phyloP scores from a whole-genome alignment of 2,888 invertebrate genomes.

The Oeneis ivallda region DNA sequence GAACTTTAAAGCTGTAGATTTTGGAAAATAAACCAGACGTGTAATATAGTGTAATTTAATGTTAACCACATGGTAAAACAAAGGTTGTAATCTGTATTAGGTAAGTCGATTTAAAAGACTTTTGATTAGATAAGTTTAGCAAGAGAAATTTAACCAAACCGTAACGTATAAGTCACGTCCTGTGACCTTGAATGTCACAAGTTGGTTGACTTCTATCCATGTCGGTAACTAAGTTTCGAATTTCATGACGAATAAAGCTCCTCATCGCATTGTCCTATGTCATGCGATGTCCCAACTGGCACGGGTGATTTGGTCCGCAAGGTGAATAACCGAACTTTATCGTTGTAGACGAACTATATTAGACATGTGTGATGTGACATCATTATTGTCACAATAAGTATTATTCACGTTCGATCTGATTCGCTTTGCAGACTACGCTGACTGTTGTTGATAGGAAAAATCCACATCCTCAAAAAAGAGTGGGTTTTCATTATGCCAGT shows the following conservation, averaged over 20 bases:
- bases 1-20: too few relatives aligned
- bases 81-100: too few relatives aligned
- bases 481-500: neutral
- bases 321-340: constrained; percentile 74
- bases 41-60: too few relatives aligned
- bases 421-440: neutral
- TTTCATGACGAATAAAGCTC: constrained; percentile 3
- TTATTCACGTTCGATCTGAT: constrained; percentile 37
- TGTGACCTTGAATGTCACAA: neutral
- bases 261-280: constrained; percentile 56
- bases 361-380: constrained; percentile 73
- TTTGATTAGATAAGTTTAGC: too few relatives aligned
- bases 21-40: too few relatives aligned
- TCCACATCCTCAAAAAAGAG: too few relatives aligned
- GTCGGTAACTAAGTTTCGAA: neutral
- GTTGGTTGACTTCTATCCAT: neutral
- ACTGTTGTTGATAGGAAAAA: neutral
- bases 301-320: constrained; percentile 48
- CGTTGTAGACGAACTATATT: constrained; percentile 68
- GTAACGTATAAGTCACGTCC: neutral
- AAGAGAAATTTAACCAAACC: too few relatives aligned
- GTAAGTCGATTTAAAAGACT: too few relatives aligned
- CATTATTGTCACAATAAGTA: constrained; percentile 60
- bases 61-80: too few relatives aligned
- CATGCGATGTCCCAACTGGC: constrained; percentile 60